Evolutionary conservation across 1,140 invertebrate genomes (phyloP), one percentile per base, ranked within the genome.

Genomic region (Drosophila ogumai): DNA sequence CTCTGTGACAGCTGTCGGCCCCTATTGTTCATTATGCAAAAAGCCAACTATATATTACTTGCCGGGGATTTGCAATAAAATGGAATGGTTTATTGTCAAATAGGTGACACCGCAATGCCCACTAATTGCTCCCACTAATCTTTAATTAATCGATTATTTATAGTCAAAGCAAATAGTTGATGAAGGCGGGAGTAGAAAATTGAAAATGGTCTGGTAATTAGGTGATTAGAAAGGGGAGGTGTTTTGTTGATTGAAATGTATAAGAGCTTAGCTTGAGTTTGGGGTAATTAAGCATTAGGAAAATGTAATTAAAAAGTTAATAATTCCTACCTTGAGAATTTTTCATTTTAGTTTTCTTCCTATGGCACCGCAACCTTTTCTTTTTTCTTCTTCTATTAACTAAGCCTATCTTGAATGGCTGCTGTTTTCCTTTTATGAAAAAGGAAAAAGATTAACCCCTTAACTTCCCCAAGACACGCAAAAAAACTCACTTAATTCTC

Each of bases 121-220:
- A 50, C 50, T 59, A 73, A 73, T 72, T 73, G 36, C 7, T 8
- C 15, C 15, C 71, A 31, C 44, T 72, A 72, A 73, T 73, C 69
- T 73, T 36, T 59, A 72, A 72, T 73, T 73, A 72, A 72, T 72
- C 67, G 36, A 73, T 47, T 36, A 72, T 50, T 59, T 49, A 49
- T 58, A 13, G 22, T 13, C 52, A 36, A 47, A 32, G 32, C 43
- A 25, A 34, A 25, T 19, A 31, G 13, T 28, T 43, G 17, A 55
- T 55, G 32, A n/a, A 36, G 17, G 28, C 6, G 15, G 13, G 13
- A 9, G 40, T 8, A 12, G 22, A 31, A 25, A 32, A 34, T 32
- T 28, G 38, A 41, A 59, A 32, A 34, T 54, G 17, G 57, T n/a
- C 34, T 3, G 19, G n/a, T 49, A 41, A 50, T 72, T 31, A 59